Percentiles rank a stretch among this genome's conserved stretches.
Evolutionary conservation across 2,113 vertebrate genomes (phyloP).

Genomic region (Clarias batrachus): DNA sequence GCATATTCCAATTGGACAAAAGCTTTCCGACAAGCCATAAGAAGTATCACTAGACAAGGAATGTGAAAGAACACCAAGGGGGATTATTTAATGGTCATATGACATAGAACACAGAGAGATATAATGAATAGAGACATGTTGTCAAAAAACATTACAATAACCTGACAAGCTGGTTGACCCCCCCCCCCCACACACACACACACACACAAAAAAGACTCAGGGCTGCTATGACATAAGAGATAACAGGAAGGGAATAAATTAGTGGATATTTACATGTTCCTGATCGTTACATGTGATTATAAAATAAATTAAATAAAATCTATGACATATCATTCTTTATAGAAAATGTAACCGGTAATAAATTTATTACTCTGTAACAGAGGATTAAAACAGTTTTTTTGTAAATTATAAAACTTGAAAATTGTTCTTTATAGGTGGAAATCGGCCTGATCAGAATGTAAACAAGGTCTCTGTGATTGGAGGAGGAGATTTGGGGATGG

Average conservation of each 20-base stretch:
- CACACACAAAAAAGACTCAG: neutral
- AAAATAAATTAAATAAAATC: neutral
- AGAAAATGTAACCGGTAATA: neutral
- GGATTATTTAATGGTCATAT: too few species aligned
- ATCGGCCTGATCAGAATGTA: constrained; percentile 53
- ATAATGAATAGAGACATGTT: too few species aligned
- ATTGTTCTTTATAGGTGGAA: constrained; percentile 55
- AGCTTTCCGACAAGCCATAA: too few species aligned
- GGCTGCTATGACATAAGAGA: neutral
- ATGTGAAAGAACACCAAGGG: too few species aligned
- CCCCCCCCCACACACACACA: too few species aligned
- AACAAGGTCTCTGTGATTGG: constrained; percentile 90
- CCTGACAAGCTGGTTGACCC: neutral
- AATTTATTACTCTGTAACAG: neutral
- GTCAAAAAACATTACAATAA: neutral
- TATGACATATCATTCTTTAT: neutral
- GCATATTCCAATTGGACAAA: too few species aligned
- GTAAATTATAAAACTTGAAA: neutral
- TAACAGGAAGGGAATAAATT: neutral
- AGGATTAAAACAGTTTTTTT: neutral
- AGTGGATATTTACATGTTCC: neutral
- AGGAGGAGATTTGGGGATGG: constrained; percentile 88
- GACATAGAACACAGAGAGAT: too few species aligned
- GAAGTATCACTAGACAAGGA: too few species aligned
- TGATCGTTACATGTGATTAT: neutral